Percentiles rank a stretch among this genome's conserved stretches.
Evolutionary conservation across 2,888 invertebrate species (phyloP).

Genomic region (Drosophila villosipedis): DNA sequence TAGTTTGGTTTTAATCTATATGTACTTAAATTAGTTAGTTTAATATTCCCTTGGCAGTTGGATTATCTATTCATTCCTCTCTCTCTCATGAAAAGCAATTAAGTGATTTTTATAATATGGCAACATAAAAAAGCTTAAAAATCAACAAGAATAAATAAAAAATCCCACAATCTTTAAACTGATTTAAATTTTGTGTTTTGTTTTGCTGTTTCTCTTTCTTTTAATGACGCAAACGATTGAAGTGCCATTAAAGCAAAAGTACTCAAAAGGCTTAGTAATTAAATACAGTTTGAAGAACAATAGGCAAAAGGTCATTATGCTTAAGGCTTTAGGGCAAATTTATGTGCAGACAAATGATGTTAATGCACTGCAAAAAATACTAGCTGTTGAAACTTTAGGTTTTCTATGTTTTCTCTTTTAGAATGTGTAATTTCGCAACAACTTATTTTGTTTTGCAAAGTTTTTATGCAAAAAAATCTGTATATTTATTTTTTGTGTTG

Average conservation of each 20-base stretch:
- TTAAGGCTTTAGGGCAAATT: neutral
- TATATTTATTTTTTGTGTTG: neutral
- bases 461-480: neutral
- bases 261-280: constrained; percentile 24
- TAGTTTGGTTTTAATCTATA: constrained; percentile 8
- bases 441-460: neutral
- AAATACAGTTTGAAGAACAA: constrained; percentile 27
- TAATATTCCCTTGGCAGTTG: neutral
- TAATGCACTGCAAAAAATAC: constrained; percentile 6
- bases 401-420: neutral
- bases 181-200: neutral
- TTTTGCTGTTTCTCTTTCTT: neutral
- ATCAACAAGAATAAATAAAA: constrained; percentile 3
- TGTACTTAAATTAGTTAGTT: neutral
- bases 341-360: neutral
- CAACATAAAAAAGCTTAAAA: constrained; percentile 13
- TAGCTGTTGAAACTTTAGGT: neutral
- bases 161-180: neutral
- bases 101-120: constrained; percentile 32
- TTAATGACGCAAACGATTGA: constrained; percentile 30
- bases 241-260: constrained; percentile 34
- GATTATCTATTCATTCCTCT: neutral
- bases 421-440: neutral
- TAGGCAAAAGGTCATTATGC: constrained; percentile 3
- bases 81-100: constrained; percentile 1